Evolutionary conservation across 53 echinoderm and acorn worm genomes (phyloP).

Genomic region (Astropecten irregularis): DNA sequence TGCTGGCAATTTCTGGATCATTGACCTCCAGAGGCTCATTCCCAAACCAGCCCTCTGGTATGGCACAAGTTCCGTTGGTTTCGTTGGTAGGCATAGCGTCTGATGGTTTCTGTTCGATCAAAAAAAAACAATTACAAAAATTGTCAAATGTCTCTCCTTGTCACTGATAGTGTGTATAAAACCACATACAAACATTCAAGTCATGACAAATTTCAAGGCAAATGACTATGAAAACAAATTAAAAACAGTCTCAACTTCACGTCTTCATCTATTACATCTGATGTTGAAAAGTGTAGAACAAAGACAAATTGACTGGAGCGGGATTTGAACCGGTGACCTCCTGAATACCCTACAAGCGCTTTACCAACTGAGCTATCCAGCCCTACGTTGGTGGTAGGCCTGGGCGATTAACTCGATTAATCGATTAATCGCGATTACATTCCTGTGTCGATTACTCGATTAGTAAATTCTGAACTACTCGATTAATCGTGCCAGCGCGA

Average conservation of each 20-base stretch:
- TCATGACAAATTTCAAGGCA: not conserved
- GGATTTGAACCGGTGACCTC: too few relatives aligned
- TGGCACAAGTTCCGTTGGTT: not conserved
- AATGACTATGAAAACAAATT: not conserved
- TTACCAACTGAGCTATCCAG: too few relatives aligned
- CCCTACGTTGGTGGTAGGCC: too few relatives aligned
- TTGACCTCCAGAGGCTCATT: conserved; percentile 78
- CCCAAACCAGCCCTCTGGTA: conserved; percentile 69
- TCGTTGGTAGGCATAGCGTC: conserved; percentile 22
- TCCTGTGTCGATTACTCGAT: too few relatives aligned
- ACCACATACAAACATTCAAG: not conserved
- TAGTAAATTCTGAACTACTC: too few relatives aligned
- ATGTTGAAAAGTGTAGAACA: too few relatives aligned
- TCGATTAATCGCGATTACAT: too few relatives aligned
- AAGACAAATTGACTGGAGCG: too few relatives aligned
- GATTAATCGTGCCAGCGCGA: too few relatives aligned
- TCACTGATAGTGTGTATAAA: not conserved
- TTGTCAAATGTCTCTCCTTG: not conserved
- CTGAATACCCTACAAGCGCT: too few relatives aligned
- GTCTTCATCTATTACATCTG: too few relatives aligned
- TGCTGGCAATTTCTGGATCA: conserved; percentile 80
- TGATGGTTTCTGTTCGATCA: not conserved
- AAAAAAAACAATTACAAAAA: not conserved
- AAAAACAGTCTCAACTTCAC: not conserved
- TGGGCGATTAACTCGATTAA: too few relatives aligned